Percentiles rank a stretch among this genome's conserved stretches.
These are phyloP conservation scores for Coboldia fuscipes DNA, from an alignment of 1,140 invertebrate species.

Conservation along the genomic window DNA sequence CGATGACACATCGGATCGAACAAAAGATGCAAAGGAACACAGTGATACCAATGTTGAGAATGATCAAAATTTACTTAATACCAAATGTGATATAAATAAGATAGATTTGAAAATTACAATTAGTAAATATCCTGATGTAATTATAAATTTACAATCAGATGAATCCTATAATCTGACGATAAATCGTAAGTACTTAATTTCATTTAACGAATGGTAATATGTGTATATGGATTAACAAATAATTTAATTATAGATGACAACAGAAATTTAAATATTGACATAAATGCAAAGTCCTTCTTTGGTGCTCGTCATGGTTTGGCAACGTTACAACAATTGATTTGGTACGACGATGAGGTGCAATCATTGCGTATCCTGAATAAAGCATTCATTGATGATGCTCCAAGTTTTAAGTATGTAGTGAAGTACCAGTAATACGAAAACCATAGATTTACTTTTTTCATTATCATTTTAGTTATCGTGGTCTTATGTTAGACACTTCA, in stretches of 20 bases:
- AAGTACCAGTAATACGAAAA: no score
- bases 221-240: constrained; percentile 28
- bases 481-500: constrained; percentile 53
- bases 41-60: not conserved
- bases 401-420: constrained; percentile 24
- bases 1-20: not conserved
- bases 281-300: constrained; percentile 45
- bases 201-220: constrained; percentile 17
- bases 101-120: constrained; percentile 28
- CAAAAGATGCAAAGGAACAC: not conserved
- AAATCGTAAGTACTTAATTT: constrained; percentile 16
- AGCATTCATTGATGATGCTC: constrained; percentile 31
- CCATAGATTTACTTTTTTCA: not conserved
- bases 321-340: constrained; percentile 56
- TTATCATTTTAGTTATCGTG: constrained; percentile 25
- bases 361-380: constrained; percentile 34
- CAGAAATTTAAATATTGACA: constrained; percentile 29
- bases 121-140: constrained; percentile 24
- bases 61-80: not conserved
- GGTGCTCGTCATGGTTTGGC: constrained; percentile 59
- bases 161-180: constrained; percentile 49
- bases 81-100: constrained; percentile 21
- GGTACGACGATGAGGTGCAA: constrained; percentile 39
- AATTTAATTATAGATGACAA: constrained; percentile 14
- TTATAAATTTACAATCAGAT: constrained; percentile 41